A percentile compares a stretch with the other conserved stretches of the same genome.
These are phyloP conservation scores for Ips typographus DNA, from an alignment of 1,140 invertebrate species.

Conservation along the genomic window DNA sequence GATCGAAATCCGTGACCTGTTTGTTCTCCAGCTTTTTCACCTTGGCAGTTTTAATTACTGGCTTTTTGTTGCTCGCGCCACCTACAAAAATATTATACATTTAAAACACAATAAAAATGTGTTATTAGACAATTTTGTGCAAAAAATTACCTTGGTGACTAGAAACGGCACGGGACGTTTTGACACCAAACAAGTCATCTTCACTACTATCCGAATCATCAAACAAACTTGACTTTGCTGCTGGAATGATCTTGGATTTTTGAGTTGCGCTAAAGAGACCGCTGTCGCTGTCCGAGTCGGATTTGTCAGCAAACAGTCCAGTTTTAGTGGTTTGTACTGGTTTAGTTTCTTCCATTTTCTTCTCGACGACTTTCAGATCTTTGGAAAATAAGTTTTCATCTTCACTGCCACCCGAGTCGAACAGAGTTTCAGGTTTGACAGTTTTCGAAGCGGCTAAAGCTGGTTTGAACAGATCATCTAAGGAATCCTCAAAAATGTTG, in stretches of 20 bases:
- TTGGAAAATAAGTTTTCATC: constrained; percentile 38
- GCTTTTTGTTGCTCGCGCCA: not conserved
- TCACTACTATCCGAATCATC: constrained; percentile 17
- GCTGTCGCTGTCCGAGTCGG: constrained; percentile 15
- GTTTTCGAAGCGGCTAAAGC: no score
- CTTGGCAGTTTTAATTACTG: constrained; percentile 11
- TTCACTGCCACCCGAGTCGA: not conserved
- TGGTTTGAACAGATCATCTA: not conserved
- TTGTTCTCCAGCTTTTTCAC: constrained; percentile 27
- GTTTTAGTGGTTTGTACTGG: not conserved
- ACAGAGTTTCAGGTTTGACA: no score
- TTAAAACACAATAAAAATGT: not conserved
- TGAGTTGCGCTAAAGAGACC: not conserved
- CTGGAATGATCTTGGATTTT: not conserved
- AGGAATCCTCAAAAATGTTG: constrained; percentile 32
- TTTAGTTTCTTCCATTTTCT: not conserved
- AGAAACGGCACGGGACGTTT: constrained; percentile 2
- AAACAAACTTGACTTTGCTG: constrained; percentile 19
- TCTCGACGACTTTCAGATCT: not conserved
- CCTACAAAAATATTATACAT: constrained; percentile 7
- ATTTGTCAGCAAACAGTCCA: constrained; percentile 16
- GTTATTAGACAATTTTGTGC: no score
- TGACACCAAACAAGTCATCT: constrained; percentile 17
- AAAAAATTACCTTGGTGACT: no score
- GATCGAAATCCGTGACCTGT: constrained; percentile 26